phyloP scores from a whole-genome alignment of 2,797 vertebrate species.

The Scomberomorus guttatus region DNA sequence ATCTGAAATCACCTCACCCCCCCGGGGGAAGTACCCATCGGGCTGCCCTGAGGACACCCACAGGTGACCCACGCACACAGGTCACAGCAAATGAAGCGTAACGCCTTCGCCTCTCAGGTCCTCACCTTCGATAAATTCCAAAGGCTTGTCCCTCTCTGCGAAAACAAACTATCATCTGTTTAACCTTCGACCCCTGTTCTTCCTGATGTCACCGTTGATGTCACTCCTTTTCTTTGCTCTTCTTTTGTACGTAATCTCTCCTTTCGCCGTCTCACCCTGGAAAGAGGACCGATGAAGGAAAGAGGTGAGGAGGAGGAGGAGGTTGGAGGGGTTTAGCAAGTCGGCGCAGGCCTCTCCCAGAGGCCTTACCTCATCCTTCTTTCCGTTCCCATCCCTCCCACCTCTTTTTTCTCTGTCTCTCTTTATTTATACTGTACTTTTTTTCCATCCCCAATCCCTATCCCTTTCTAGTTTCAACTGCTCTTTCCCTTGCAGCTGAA shows the following conservation, averaged over 20 bases:
- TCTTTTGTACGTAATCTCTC: slow-evolving; percentile 33
- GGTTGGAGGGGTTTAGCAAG: slow-evolving; percentile 45
- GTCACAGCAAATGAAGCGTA: slow-evolving; percentile 38
- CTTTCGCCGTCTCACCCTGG: slow-evolving; percentile 32
- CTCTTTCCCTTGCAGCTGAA: slow-evolving; percentile 31
- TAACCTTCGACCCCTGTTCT: slow-evolving; percentile 44
- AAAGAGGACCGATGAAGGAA: slow-evolving; percentile 50
- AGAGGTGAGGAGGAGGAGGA: slow-evolving; percentile 41
- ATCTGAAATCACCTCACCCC: slow-evolving; percentile 44
- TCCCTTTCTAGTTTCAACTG: slow-evolving; percentile 20
- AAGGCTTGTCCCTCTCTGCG: slow-evolving; percentile 4
- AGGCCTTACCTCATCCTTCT: slow-evolving; percentile 77
- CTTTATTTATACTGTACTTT: slow-evolving; percentile 58
- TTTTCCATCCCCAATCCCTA: slow-evolving; percentile 7
- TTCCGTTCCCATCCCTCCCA: slow-evolving; percentile 78
- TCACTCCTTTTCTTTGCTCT: slow-evolving; percentile 34
- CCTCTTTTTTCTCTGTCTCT: slow-evolving; percentile 55
- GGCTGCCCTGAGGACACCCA: slow-evolving; percentile 28
- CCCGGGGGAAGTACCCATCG: slow-evolving; percentile 27
- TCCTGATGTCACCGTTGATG: slow-evolving; percentile 57
- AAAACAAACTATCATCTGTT: slow-evolving; percentile 58
- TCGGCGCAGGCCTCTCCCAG: slow-evolving; percentile 60
- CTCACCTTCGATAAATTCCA: slow-evolving; percentile 43
- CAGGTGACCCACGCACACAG: slow-evolving; percentile 24
- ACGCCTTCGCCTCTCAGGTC: slow-evolving; percentile 27